These are phyloP conservation scores for Anseranas semipalmata DNA, from an alignment of 2,113 vertebrate genomes.

Conservation along the genomic window DNA sequence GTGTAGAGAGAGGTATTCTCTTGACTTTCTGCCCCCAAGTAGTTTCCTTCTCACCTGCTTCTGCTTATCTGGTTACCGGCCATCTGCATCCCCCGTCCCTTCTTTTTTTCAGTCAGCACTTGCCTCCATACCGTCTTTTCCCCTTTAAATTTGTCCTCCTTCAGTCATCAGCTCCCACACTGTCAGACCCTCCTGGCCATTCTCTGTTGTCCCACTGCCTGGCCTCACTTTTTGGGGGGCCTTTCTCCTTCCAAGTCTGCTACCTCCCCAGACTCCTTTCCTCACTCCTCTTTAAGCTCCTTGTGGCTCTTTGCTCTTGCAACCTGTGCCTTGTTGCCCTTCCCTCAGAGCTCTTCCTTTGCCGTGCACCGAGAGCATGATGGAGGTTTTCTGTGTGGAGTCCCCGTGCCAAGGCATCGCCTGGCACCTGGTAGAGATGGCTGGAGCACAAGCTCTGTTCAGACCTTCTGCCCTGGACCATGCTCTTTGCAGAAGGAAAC, in stretches of 20 bases:
- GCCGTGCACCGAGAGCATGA: fast-evolving
- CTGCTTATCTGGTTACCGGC: not conserved
- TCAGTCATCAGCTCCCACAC: not conserved
- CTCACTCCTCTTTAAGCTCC: not conserved
- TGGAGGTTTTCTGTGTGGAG: not conserved
- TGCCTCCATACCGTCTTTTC: not conserved
- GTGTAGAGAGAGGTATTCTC: not conserved
- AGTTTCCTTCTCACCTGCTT: not conserved
- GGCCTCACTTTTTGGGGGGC: not conserved
- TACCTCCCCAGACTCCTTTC: not conserved
- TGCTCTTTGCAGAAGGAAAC: not conserved
- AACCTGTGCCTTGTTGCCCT: not conserved
- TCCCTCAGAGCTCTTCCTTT: not conserved
- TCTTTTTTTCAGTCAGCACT: not conserved
- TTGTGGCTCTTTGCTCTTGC: not conserved
- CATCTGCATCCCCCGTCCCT: not conserved
- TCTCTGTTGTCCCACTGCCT: not conserved
- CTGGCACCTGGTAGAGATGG: not conserved
- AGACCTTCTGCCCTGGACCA: not conserved
- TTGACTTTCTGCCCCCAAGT: not conserved
- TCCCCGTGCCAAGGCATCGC: not conserved
- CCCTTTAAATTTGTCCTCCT: not conserved
- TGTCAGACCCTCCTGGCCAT: not conserved
- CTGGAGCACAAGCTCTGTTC: not conserved
- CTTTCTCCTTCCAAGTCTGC: not conserved